phyloP scores from a whole-genome alignment of 2,113 vertebrate genomes.

The Falcunculus frontatus region DNA sequence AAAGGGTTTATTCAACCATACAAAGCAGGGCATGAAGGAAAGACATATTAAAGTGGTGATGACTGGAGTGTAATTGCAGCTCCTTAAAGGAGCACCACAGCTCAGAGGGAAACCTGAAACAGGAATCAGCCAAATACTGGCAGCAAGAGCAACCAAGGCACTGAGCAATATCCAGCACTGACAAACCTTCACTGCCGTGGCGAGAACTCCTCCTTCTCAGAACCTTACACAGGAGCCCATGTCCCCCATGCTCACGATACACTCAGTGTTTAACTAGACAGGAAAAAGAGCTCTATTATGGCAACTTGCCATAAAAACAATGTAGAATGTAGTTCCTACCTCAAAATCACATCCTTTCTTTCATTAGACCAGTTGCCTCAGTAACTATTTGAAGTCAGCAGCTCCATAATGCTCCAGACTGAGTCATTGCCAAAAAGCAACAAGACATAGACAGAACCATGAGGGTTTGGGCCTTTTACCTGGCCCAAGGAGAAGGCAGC shows the following conservation, averaged over 20 bases:
- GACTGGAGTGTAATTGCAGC: slow-evolving; percentile 39
- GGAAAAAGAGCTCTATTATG: accelerated
- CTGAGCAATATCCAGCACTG: accelerated
- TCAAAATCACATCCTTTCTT: neutral
- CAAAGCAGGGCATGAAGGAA: slow-evolving; percentile 43
- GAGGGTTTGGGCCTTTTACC: neutral
- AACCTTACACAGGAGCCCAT: accelerated
- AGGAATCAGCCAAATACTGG: neutral
- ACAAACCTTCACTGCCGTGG: accelerated
- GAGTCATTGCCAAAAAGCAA: neutral
- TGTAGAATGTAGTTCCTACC: accelerated
- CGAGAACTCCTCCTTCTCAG: neutral
- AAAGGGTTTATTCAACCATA: slow-evolving; percentile 70
- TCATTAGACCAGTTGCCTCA: neutral
- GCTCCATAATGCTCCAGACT: neutral
- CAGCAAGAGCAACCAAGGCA: neutral
- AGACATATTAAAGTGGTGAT: slow-evolving; percentile 45
- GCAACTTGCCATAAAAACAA: neutral
- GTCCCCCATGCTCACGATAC: accelerated
- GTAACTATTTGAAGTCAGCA: neutral
- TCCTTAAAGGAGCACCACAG: slow-evolving; percentile 21
- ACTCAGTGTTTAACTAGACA: neutral
- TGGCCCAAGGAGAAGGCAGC: neutral
- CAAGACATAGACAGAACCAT: neutral
- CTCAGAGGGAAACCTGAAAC: neutral